Base-by-base conservation (phyloP, 2,797 vertebrate genomes). In the Pseudochirops corinnae region DNA sequence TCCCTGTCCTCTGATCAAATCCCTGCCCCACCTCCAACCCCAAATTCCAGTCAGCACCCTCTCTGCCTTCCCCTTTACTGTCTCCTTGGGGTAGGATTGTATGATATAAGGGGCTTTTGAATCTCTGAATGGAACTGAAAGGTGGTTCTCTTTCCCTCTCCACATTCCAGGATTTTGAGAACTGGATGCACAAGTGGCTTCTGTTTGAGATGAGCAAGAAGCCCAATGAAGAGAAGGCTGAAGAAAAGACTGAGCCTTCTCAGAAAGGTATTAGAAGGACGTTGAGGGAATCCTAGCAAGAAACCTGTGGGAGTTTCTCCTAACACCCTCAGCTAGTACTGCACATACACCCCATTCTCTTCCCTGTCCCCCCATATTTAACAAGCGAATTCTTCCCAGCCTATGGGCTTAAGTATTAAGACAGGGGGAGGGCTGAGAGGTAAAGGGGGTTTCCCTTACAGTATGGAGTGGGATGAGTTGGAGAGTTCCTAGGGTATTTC, bases 111-210 rank as follows among this genome's bases (percentile, higher is more conserved):
- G 55, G 21, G 14, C 31, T 31, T 46, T n/a, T 87, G 46, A 91
- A 62, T 55, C 55, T 55, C 58, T 39, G 90, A 3, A 3, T 39
- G 93, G 74, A 46, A 57, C 56, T 93, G 67, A 92, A 74, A 74
- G 67, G n/a, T 39, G n/a, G 5, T 39, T 82, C 39, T 87, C 24
- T 82, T 21, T 13, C 10, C 53, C 50, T 13, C 11, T 52, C 56
- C 95, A 90, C 93, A 1, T 92, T 92, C 91, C 98, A 99, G 99
- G 74, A 96, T 62, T 99, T 99, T 1, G 99, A 99, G 97, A 94
- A 97, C 96, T 99, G 99, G 99, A 98, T 99, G 99, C 98, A 99
- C 94, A 98, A 99, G 60, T 99, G 99, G 99, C 98, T 99, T 95
- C 98, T 99, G 94, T 99, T 99, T 96, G 98, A 99, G 93, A 98